Evolutionary conservation across 2,113 vertebrate species (phyloP).

Genomic region (Podarcis cretensis): DNA sequence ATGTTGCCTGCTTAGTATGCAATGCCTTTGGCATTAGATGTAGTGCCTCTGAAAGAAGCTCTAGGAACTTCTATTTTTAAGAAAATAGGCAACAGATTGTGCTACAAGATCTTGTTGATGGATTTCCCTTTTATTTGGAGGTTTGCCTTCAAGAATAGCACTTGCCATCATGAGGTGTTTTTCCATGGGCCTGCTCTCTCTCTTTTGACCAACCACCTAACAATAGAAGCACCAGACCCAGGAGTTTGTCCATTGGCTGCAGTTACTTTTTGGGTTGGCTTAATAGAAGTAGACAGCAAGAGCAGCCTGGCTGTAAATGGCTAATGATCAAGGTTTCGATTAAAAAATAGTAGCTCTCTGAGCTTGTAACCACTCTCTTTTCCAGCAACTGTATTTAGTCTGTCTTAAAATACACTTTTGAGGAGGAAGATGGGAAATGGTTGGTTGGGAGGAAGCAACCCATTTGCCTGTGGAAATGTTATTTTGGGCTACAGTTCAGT

Average conservation of each 20-base stretch:
- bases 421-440: slow-evolving; percentile 18
- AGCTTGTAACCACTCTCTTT: slow-evolving; percentile 22
- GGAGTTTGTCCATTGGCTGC: neutral
- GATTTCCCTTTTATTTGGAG: neutral
- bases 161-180: neutral
- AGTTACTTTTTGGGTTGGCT: neutral
- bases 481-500: slow-evolving; percentile 9
- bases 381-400: slow-evolving; percentile 30
- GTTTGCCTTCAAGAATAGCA: neutral
- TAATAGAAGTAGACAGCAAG: neutral
- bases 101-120: neutral
- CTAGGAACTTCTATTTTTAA: neutral
- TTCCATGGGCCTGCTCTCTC: neutral
- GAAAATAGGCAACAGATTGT: neutral
- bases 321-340: neutral
- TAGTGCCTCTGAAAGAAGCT: neutral
- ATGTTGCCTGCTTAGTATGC: neutral
- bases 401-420: slow-evolving; percentile 33
- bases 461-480: slow-evolving; percentile 21
- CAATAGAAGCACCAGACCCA: neutral
- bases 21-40: neutral
- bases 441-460: slow-evolving; percentile 24
- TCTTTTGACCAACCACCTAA: neutral
- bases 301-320: neutral
- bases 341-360: slow-evolving; percentile 1